Evolutionary conservation across 2,888 invertebrate genomes (phyloP).

Genomic region (Camptogramma bilineatum): DNA sequence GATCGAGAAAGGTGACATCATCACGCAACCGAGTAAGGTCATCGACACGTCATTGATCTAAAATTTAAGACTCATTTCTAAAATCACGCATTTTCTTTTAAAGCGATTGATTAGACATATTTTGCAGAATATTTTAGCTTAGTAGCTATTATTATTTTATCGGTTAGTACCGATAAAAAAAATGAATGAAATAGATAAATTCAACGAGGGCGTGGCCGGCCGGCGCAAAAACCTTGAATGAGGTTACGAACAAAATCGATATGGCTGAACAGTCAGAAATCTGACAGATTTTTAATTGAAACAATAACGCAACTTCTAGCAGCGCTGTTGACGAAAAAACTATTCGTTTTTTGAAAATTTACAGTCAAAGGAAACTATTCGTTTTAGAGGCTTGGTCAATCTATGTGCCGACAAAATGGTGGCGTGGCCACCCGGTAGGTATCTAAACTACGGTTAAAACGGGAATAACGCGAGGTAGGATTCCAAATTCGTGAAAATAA

Average conservation of each 20-base stretch:
- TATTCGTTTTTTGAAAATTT: conserved; percentile 13
- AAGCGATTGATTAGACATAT: too few species aligned
- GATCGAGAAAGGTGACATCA: conserved; percentile 36
- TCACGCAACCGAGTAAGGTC: conserved; percentile 56
- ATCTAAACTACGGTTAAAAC: conserved; percentile 45
- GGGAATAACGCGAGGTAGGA: conserved; percentile 27
- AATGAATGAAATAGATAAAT: conserved; percentile 11
- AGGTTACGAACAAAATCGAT: conserved; percentile 34
- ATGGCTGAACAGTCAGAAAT: conserved; percentile 5
- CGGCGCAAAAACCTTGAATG: conserved; percentile 47
- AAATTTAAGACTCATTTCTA: too few species aligned
- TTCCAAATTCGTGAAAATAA: conserved; percentile 29
- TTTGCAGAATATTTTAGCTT: too few species aligned
- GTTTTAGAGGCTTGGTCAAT: conserved; percentile 41
- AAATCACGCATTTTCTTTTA: neutral
- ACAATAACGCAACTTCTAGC: conserved; percentile 45
- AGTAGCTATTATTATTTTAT: too few species aligned
- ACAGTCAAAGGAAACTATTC: neutral
- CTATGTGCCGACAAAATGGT: conserved; percentile 75
- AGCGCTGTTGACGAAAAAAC: conserved; percentile 6
- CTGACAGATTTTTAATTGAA: conserved; percentile 26
- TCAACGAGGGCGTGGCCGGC: conserved; percentile 50
- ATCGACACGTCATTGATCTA: conserved; percentile 56
- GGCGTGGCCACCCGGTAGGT: conserved; percentile 69
- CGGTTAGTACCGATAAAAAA: neutral